Evolutionary conservation across 92 coral and sea anemone genomes (phyloP), one percentile per base, ranked within the genome.

Genomic region (Bergia sp.): DNA sequence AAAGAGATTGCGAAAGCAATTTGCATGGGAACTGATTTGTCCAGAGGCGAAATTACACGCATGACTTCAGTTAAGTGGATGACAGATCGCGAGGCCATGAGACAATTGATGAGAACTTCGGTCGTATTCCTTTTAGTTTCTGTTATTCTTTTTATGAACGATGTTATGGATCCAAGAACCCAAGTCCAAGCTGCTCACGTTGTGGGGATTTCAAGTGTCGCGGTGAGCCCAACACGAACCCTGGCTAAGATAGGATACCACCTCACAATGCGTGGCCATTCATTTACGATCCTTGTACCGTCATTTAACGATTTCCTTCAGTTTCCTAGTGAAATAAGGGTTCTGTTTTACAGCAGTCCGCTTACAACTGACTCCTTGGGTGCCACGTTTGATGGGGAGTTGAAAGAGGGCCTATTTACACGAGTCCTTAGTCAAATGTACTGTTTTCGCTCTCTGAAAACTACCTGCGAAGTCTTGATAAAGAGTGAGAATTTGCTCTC

Each of bases 141-240:
- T 69, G 39, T 29, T 5, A 13, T n/a, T 69, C 75, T 69, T 69
- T 36, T 69, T 6, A n/a, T n/a, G 37, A n/a, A 39, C 11, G 37
- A n/a, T 69, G 75, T 69, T 29, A 69, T 69, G 37, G 37, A 69
- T 3, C 40, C 18, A 57, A 57, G 39, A 36, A 0, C 13, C 20
- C 11, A 69, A 1, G 75, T 69, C 12, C 75, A 69, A 23, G 75
- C 75, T 36, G 75, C 75, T 69, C 75, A 69, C 75, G 5, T 69
- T 23, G 75, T 69, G 75, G 75, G 37, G 75, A 69, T 69, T n/a
- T n/a, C 75, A 69, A 69, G 75, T 36, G 39, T 69, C 13, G 75
- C 37, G 23, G 75, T 36, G 40, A 69, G 75, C 75, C 40, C 75
- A 4, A 69, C 75, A 69, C 75, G 75, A 23, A 13, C 75, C 11